phyloP scores from a whole-genome alignment of 2,888 invertebrate species.

The Campopleginae sp. region DNA sequence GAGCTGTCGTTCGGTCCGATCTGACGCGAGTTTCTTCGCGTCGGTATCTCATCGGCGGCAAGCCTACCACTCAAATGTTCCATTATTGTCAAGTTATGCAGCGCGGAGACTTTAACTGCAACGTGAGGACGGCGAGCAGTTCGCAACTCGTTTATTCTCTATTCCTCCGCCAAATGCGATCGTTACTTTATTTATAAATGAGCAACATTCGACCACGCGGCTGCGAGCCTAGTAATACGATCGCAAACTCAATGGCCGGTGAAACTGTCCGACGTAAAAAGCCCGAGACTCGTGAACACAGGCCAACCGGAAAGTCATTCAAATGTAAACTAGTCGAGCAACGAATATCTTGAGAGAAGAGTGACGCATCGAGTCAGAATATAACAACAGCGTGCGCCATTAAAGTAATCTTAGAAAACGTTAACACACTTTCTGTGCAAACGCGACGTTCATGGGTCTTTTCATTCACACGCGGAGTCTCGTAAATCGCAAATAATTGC shows the following conservation, averaged over 20 bases:
- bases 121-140: slow-evolving; percentile 74
- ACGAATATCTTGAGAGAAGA: slow-evolving; percentile 5
- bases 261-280: slow-evolving; percentile 11
- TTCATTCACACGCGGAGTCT: neutral
- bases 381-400: neutral
- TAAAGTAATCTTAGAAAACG: neutral
- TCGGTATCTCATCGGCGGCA: slow-evolving; percentile 30
- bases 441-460: neutral
- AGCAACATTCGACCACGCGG: slow-evolving; percentile 2
- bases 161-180: slow-evolving; percentile 72
- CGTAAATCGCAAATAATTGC: neutral
- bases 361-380: slow-evolving; percentile 3
- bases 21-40: slow-evolving; percentile 20
- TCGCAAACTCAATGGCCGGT: slow-evolving; percentile 22
- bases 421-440: neutral
- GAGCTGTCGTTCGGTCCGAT: neutral
- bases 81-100: slow-evolving; percentile 81
- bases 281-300: slow-evolving; percentile 14
- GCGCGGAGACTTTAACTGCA: slow-evolving; percentile 80
- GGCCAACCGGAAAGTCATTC: neutral
- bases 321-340: neutral
- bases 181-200: slow-evolving; percentile 75
- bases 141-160: slow-evolving; percentile 76
- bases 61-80: slow-evolving; percentile 68
- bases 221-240: slow-evolving; percentile 19